Evolutionary conservation across 2,113 vertebrate species (phyloP).

Genomic region (Poeciliopsis prolifica): DNA sequence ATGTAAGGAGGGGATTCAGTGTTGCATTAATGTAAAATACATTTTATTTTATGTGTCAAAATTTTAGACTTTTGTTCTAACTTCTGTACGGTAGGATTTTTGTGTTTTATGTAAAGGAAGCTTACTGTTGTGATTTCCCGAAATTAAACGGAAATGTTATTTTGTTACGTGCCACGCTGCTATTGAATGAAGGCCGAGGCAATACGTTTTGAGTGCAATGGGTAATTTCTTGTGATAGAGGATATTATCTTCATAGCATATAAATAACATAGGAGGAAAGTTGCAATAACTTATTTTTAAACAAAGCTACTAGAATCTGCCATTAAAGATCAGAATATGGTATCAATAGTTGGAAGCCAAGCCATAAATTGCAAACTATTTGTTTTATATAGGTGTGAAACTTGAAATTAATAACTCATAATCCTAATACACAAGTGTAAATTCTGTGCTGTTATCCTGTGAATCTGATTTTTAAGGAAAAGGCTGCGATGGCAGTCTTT

Average conservation of each 20-base stretch:
- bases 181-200: slow-evolving; percentile 13
- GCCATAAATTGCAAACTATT: slow-evolving; percentile 61
- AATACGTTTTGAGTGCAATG: slow-evolving; percentile 19
- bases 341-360: slow-evolving; percentile 54
- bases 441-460: slow-evolving; percentile 48
- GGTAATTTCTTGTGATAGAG: slow-evolving; percentile 47
- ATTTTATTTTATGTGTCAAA: slow-evolving; percentile 27
- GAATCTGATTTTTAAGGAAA: slow-evolving; percentile 40
- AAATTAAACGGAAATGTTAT: neutral
- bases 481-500: slow-evolving; percentile 31
- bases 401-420: slow-evolving; percentile 42
- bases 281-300: slow-evolving; percentile 65
- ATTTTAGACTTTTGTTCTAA: neutral
- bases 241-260: slow-evolving; percentile 36
- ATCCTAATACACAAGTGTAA: slow-evolving; percentile 32
- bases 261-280: slow-evolving; percentile 35
- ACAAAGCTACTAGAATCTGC: slow-evolving; percentile 24
- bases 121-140: neutral
- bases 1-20: slow-evolving; percentile 2
- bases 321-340: slow-evolving; percentile 27
- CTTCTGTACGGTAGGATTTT: neutral
- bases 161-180: slow-evolving; percentile 15
- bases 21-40: slow-evolving; percentile 29
- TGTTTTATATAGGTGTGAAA: slow-evolving; percentile 59
- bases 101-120: neutral